Percentiles rank a stretch among this genome's conserved stretches.
Evolutionary conservation across 2,113 vertebrate genomes (phyloP).

Genomic region (Helogale parvula): DNA sequence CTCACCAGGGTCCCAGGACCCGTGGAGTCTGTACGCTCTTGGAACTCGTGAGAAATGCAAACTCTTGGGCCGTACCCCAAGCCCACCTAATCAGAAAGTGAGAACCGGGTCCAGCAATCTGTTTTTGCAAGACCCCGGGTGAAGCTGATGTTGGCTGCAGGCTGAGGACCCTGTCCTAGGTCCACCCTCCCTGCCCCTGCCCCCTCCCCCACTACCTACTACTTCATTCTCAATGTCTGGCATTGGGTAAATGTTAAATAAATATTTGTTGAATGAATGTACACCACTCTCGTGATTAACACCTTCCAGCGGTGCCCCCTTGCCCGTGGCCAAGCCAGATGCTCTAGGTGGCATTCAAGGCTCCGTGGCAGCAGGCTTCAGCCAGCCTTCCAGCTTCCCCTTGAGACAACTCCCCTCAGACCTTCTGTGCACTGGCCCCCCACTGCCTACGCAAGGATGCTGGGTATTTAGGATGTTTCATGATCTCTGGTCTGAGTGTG

Average conservation of each 20-base stretch:
- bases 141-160: neutral
- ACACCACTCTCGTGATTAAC: neutral
- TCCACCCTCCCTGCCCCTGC: neutral
- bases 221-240: neutral
- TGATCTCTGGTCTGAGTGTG: neutral
- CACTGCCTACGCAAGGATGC: neutral
- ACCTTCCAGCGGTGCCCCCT: neutral
- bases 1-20: accelerated
- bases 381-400: neutral
- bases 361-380: neutral
- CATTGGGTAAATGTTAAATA: neutral
- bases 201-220: too few relatives aligned
- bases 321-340: neutral
- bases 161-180: neutral
- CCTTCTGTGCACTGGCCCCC: neutral
- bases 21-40: neutral
- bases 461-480: neutral
- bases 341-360: neutral
- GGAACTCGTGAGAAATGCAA: neutral
- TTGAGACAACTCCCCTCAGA: neutral
- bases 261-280: neutral
- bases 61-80: neutral
- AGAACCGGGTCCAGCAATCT: neutral
- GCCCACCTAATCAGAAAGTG: neutral
- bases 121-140: neutral